Evolutionary conservation across 2,888 invertebrate genomes (phyloP), one percentile per base, ranked within the genome.

Genomic region (Octodonta nipae): DNA sequence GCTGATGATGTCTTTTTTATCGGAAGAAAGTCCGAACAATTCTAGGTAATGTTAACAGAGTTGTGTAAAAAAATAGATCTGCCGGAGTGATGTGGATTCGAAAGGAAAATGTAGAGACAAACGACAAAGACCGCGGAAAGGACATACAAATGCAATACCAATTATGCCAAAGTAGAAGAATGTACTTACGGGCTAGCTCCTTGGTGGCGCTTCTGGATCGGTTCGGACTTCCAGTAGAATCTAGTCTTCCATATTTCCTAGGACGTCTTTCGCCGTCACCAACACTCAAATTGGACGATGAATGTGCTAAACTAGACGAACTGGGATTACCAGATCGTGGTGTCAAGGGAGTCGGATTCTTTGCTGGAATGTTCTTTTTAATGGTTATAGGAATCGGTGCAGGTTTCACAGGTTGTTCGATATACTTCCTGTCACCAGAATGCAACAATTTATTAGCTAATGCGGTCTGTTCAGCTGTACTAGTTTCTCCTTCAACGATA

Each of bases 141-240:
- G n/a, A n/a, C n/a, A n/a, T n/a, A n/a, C n/a, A n/a, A n/a, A n/a
- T n/a, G n/a, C n/a, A n/a, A n/a, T n/a, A n/a, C n/a, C n/a, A n/a
- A n/a, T n/a, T n/a, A n/a, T n/a, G n/a, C n/a, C n/a, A n/a, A n/a
- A n/a, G n/a, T n/a, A n/a, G n/a, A n/a, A n/a, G n/a, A n/a, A n/a
- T n/a, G n/a, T n/a, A n/a, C 51, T 41, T 67, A 85, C 84, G 66
- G 51, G 82, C 76, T 44, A 91, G 65, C 66, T 91, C 89, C 65
- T 88, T 88, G 2, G 89, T 91, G 16, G 87, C 75, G 56, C 83
- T 88, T 49, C 89, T 74, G 15, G 89, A 89, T 58, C 89, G 69
- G 2, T 85, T 84, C 1, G 86, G 84, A 34, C 85, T 77, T 46
- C 84, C 84, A 0, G 82, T 79, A 6, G 72, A 64, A 49, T 80